Evolutionary conservation across 2,888 invertebrate species (phyloP).

Genomic region (Lithodes maja): DNA sequence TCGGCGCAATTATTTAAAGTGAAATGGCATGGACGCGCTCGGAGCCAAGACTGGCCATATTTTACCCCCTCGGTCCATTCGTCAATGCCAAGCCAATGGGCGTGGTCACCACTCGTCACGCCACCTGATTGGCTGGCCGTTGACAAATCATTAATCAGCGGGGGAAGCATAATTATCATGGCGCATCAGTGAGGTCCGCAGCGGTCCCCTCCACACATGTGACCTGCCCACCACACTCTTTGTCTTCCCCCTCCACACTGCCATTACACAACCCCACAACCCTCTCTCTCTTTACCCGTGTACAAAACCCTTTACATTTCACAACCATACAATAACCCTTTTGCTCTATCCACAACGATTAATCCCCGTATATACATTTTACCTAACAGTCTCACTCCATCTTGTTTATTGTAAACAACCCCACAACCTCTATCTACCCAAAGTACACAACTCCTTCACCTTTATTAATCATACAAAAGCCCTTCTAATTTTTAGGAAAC

Average conservation of each 20-base stretch:
- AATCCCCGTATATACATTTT: no score
- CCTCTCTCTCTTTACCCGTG: neutral
- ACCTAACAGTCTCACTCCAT: no score
- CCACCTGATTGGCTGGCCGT: conserved; percentile 66
- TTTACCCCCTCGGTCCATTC: conserved; percentile 65
- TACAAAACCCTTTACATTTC: neutral
- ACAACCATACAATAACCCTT: no score
- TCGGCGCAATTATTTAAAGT: conserved; percentile 68
- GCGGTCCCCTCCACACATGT: conserved; percentile 55
- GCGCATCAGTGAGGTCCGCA: conserved; percentile 59
- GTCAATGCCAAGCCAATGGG: conserved; percentile 67
- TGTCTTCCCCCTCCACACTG: conserved; percentile 36
- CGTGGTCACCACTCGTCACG: conserved; percentile 68
- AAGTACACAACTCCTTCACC: neutral
- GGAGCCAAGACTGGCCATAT: conserved; percentile 66
- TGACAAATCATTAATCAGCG: conserved; percentile 67
- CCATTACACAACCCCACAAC: conserved; percentile 44
- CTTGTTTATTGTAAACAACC: neutral
- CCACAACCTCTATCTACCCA: neutral
- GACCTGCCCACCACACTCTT: conserved; percentile 46
- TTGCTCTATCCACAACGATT: no score
- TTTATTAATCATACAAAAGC: no score
- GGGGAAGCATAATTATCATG: conserved; percentile 67
- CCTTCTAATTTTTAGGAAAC: no score
- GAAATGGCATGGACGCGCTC: conserved; percentile 63